These are phyloP conservation scores for Cheilinus undulatus DNA, from an alignment of 2,113 vertebrate genomes.

Conservation along the genomic window DNA sequence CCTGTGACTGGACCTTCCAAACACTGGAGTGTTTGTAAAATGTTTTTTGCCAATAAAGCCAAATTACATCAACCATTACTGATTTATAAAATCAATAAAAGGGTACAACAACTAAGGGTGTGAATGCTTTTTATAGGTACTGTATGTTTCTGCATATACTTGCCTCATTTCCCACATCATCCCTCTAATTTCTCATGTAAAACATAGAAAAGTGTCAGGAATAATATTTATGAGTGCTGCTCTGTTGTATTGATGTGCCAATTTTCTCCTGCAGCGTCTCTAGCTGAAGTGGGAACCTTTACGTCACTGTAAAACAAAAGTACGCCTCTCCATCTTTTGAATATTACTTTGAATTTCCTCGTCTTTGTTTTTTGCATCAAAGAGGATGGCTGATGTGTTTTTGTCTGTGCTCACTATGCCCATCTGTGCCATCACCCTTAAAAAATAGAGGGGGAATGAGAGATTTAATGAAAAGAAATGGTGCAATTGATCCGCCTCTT, in stretches of 20 bases:
- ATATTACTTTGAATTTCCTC: constrained; percentile 25
- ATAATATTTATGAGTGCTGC: constrained; percentile 26
- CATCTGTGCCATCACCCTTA: constrained; percentile 43
- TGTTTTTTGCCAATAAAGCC: no score
- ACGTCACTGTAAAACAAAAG: constrained; percentile 21
- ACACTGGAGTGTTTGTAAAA: no score
- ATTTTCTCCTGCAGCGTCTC: constrained; percentile 24
- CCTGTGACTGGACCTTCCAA: no score
- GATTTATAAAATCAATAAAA: no score
- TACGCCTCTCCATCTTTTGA: neutral
- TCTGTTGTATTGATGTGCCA: constrained; percentile 16
- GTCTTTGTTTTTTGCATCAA: constrained; percentile 46
- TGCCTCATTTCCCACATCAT: neutral
- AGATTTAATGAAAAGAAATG: constrained; percentile 69
- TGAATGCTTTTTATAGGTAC: no score
- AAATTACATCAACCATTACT: no score
- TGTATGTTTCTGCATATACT: neutral
- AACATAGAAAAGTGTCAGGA: constrained; percentile 22
- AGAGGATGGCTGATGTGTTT: constrained; percentile 46
- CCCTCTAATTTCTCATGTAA: constrained; percentile 18
- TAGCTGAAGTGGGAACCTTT: constrained; percentile 25
- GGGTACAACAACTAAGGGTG: no score
- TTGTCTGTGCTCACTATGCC: constrained; percentile 37
- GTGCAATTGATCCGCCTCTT: constrained; percentile 73
- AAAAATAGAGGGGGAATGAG: constrained; percentile 52